phyloP scores from a whole-genome alignment of 2,797 vertebrate genomes.

The Ficedula albicollis region DNA sequence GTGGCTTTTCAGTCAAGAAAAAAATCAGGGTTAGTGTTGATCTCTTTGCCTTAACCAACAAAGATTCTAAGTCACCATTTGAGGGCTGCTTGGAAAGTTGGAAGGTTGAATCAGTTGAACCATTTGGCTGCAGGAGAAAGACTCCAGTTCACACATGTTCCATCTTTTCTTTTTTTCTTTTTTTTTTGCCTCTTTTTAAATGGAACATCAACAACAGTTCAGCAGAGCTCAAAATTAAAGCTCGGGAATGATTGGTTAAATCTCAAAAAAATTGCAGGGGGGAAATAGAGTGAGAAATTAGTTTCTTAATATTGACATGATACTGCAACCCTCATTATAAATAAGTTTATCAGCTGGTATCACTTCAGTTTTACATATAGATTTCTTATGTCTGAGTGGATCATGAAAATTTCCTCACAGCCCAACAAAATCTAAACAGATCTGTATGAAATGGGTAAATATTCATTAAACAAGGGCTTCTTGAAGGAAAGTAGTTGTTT shows the following conservation, averaged over 20 bases:
- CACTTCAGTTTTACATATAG: neutral
- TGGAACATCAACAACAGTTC: constrained; percentile 71
- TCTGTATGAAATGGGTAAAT: neutral
- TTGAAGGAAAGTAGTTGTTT: neutral
- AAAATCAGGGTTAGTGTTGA: neutral
- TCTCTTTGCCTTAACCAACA: constrained; percentile 4
- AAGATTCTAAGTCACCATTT: neutral
- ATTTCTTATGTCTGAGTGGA: neutral
- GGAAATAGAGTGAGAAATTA: constrained; percentile 76
- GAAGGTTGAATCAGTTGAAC: constrained; percentile 13
- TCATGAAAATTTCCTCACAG: neutral
- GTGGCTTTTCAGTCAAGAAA: neutral
- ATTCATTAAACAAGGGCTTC: neutral
- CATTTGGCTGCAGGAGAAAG: constrained; percentile 2
- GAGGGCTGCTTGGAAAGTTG: neutral
- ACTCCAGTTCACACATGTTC: constrained; percentile 50
- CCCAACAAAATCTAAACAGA: neutral
- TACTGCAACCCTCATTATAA: neutral
- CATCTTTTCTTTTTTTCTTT: neutral
- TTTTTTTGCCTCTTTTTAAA: neutral
- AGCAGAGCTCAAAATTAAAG: constrained; percentile 76
- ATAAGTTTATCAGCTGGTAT: constrained; percentile 6
- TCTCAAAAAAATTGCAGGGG: constrained; percentile 34
- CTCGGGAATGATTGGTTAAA: constrained; percentile 63
- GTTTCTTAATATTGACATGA: constrained; percentile 62